Conservation (phyloP, 2,113 vertebrate species). For the Edolisoma coerulescens region DNA sequence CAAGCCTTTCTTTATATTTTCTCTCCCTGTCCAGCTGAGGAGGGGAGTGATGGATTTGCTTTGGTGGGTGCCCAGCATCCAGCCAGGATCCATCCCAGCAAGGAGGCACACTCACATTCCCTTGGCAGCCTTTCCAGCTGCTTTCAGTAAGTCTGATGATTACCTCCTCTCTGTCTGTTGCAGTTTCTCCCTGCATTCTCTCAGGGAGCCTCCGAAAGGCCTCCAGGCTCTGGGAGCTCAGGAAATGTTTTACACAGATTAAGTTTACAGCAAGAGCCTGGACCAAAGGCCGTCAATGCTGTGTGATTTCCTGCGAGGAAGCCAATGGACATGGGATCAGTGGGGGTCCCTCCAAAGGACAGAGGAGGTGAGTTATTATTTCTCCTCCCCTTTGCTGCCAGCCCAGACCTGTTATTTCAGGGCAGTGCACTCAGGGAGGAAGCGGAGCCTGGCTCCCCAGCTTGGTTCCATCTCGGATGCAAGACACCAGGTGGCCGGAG, state of each 20-base stretch:
- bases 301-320: neutral
- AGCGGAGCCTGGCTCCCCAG: conserved; percentile 25
- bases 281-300: neutral
- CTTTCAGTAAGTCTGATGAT: neutral
- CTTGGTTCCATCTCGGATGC: conserved; percentile 42
- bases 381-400: neutral
- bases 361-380: neutral
- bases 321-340: neutral
- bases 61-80: neutral
- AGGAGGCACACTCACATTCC: neutral
- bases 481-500: conserved; percentile 35
- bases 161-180: neutral
- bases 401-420: conserved; percentile 46
- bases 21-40: neutral
- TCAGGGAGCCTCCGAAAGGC: neutral
- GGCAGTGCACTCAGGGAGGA: conserved; percentile 16
- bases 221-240: neutral
- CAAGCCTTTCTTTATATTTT: neutral
- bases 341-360: neutral
- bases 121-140: neutral
- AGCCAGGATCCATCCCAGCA: neutral
- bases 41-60: neutral
- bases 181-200: neutral
- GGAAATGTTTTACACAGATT: neutral
- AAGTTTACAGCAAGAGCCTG: neutral